These are phyloP conservation scores for Pogonomyrmex californicus DNA, from an alignment of 1,140 invertebrate species.

Conservation along the genomic window DNA sequence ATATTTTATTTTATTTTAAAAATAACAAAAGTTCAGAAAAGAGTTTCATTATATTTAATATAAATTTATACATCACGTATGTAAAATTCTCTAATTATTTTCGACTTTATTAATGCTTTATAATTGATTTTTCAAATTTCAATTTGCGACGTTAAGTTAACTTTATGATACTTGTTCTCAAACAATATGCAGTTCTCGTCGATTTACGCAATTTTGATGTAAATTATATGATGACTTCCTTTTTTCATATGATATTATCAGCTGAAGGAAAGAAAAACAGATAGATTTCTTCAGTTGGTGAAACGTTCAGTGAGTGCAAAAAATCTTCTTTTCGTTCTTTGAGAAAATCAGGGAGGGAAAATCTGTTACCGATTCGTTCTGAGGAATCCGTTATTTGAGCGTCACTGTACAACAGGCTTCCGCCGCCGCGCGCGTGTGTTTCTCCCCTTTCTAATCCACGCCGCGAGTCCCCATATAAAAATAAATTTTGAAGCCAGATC, in stretches of 20 bases:
- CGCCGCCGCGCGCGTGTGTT: constrained; percentile 35
- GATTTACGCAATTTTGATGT: neutral
- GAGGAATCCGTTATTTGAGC: constrained; percentile 24
- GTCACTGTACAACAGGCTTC: constrained; percentile 36
- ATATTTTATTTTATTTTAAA: neutral
- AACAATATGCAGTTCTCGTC: neutral
- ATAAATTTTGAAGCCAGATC: constrained; percentile 45
- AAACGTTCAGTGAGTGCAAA: too few species aligned
- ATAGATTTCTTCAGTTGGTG: neutral
- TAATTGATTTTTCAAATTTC: neutral
- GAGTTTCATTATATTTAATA: neutral
- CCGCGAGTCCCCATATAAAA: constrained; percentile 40
- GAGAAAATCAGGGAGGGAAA: neutral
- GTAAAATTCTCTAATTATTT: neutral
- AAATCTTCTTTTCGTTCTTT: neutral
- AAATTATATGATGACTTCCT: neutral
- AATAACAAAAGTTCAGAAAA: neutral
- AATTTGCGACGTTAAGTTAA: neutral
- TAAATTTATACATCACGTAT: neutral
- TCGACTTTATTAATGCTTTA: neutral
- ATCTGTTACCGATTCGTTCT: neutral
- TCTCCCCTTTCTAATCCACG: constrained; percentile 54
- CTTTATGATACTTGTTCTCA: neutral
- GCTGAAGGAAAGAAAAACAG: neutral
- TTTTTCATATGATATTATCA: neutral